Evolutionary conservation across 2,888 invertebrate species (phyloP).

Genomic region (Epistrophella euchroma): DNA sequence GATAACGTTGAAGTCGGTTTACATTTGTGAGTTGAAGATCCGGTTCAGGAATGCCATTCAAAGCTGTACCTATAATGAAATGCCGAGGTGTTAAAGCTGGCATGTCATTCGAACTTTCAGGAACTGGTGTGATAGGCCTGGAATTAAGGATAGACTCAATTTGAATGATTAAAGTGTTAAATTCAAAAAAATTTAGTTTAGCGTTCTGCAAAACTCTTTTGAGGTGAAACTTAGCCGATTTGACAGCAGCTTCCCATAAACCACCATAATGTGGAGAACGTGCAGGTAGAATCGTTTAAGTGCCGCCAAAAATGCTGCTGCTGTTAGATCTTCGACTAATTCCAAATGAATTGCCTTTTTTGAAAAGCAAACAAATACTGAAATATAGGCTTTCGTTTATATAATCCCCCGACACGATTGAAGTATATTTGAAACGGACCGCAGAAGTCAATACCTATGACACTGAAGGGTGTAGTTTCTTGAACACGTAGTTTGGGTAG

Average conservation of each 20-base stretch:
- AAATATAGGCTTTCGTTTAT: slow-evolving; percentile 44
- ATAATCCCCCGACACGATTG: slow-evolving; percentile 41
- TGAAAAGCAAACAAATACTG: no score
- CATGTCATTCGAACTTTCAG: slow-evolving; percentile 48
- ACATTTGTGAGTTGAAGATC: slow-evolving; percentile 42
- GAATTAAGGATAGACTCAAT: slow-evolving; percentile 53
- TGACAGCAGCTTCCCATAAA: slow-evolving; percentile 51
- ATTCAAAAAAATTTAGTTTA: slow-evolving; percentile 47
- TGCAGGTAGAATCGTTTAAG: slow-evolving; percentile 65
- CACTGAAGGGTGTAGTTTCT: background rate
- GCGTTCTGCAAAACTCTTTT: slow-evolving; percentile 33
- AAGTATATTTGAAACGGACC: slow-evolving; percentile 61
- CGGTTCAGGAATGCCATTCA: slow-evolving; percentile 57
- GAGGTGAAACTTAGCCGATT: slow-evolving; percentile 38
- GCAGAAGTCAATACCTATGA: slow-evolving; percentile 58
- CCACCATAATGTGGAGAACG: slow-evolving; percentile 70
- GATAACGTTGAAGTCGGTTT: slow-evolving; percentile 51
- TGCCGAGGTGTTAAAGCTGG: slow-evolving; percentile 64
- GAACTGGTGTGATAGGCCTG: slow-evolving; percentile 60
- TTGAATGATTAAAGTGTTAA: slow-evolving; percentile 30
- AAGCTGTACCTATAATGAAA: slow-evolving; percentile 60
- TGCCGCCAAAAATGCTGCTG: slow-evolving; percentile 57
- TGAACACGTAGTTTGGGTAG: no score
- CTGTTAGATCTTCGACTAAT: slow-evolving; percentile 47
- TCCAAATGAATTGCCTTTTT: no score